These are phyloP conservation scores for Plumapathes pennacea DNA, from an alignment of 92 coral and sea anemone genomes.

Conservation along the genomic window DNA sequence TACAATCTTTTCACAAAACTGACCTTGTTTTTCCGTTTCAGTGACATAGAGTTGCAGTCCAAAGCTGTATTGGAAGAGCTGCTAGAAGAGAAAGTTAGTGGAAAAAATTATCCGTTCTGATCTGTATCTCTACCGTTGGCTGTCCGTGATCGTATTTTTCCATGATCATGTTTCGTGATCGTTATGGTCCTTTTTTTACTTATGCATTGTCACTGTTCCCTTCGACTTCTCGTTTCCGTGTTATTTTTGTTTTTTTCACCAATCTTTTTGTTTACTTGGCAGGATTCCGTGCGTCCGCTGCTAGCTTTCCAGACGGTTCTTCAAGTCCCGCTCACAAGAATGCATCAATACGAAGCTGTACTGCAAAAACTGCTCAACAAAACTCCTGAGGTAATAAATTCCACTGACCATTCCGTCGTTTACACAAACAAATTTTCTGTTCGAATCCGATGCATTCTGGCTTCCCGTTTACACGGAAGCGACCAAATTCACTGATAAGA, in stretches of 20 bases:
- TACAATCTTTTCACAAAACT: background rate
- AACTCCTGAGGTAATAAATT: background rate
- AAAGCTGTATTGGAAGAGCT: slow-evolving; percentile 66
- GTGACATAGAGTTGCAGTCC: slow-evolving; percentile 67
- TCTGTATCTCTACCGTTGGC: background rate
- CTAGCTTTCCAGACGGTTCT: slow-evolving; percentile 66
- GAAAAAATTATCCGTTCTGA: background rate
- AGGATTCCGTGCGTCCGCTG: slow-evolving; percentile 54
- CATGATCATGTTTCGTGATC: too few relatives aligned
- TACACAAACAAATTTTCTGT: too few relatives aligned
- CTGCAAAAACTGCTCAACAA: slow-evolving; percentile 17
- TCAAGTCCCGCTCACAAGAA: slow-evolving; percentile 61
- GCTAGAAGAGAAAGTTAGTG: slow-evolving; percentile 33
- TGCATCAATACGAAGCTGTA: slow-evolving; percentile 53
- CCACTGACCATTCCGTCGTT: too few relatives aligned
- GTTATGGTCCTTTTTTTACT: too few relatives aligned
- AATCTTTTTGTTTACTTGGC: background rate
- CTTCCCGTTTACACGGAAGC: too few relatives aligned
- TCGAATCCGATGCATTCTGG: too few relatives aligned
- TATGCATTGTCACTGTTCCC: too few relatives aligned
- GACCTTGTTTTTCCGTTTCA: slow-evolving; percentile 9
- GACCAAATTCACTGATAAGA: too few relatives aligned
- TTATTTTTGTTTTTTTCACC: background rate
- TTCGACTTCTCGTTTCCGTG: too few relatives aligned
- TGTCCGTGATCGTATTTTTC: too few relatives aligned